Evolutionary conservation across 53 echinoderm and acorn worm genomes (phyloP).

Genomic region (Holothuria scabra): DNA sequence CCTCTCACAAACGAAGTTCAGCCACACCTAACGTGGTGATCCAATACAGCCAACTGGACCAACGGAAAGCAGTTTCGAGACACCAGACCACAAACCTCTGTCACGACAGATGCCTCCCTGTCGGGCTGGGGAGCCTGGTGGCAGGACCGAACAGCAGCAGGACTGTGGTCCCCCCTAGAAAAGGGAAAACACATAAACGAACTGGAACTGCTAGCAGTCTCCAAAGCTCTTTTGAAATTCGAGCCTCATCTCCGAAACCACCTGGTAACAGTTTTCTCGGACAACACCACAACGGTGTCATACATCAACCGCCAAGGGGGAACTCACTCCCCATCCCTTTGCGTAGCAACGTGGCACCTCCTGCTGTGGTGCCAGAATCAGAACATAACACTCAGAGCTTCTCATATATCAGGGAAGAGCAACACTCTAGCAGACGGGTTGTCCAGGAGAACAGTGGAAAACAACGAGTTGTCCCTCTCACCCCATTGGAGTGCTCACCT

Average conservation of each 20-base stretch:
- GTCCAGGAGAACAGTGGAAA: neutral
- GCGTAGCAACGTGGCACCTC: too few species aligned
- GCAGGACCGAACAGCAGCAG: neutral
- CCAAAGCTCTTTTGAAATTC: neutral
- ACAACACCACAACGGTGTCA: neutral
- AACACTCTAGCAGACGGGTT: constrained; percentile 54
- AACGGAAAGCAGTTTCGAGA: too few species aligned
- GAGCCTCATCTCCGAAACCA: neutral
- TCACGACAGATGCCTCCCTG: constrained; percentile 1
- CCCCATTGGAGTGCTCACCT: neutral
- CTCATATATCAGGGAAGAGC: constrained; percentile 37
- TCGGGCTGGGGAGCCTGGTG: neutral
- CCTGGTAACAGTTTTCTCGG: neutral
- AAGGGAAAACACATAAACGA: neutral
- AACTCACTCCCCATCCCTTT: too few species aligned
- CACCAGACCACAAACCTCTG: too few species aligned
- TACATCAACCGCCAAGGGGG: neutral
- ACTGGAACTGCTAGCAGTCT: neutral
- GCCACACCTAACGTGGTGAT: neutral
- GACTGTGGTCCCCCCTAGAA: neutral
- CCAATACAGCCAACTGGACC: too few species aligned
- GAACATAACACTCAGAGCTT: constrained; percentile 18
- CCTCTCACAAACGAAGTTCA: neutral
- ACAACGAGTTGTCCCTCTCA: constrained; percentile 10
- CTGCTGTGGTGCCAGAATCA: neutral